Base-by-base conservation (phyloP, 2,888 invertebrate genomes). In the Dasysyrphus albostriatus region DNA sequence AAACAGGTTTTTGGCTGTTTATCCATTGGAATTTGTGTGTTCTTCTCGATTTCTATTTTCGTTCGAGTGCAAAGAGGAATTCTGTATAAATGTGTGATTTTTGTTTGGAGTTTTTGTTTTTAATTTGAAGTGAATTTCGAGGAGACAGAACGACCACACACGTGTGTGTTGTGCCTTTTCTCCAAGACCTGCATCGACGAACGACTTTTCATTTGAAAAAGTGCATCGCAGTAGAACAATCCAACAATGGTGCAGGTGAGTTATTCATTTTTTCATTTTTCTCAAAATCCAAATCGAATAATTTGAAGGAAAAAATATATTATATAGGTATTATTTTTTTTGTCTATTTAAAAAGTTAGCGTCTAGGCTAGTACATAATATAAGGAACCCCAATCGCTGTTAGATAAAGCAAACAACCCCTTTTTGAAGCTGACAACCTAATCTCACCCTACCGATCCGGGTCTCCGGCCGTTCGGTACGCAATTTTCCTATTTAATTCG, bases 191-290 rank as follows among this genome's bases (percentile, higher is more conserved):
- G 54, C 54, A 54, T 69, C 54, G 67, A 49, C 39, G 29, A 10
- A 32, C 44, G n/a, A 42, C 5, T 59, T 39, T 37, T 49, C 2
- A 47, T 67, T 69, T 39, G 54, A 54, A 54, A 54, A 51, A 75
- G 56, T 77, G 82, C 59, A 58, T 65, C 42, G 9, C 49, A 34
- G 39, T 34, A 10, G 7, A 72, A 58, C 70, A 75, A 67, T 37
- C 1, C 29, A 16, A 77, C 39, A 65, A 87, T 87, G 87, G 87
- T 87, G 74, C 87, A 83, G 87, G 87, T 87, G 75, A 87, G 84
- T 58, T 49, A 44, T 14, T 34, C 61, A 10, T 42, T 39, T 19
- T 16, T 61, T 8, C 24, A 3, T 24, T 24, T 24, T 1, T 24
- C 24, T 24, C 24, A 24, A 24, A 24, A 24, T 1, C 14, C 5